Evolutionary conservation across 2,113 vertebrate genomes (phyloP), one percentile per base, ranked within the genome.

Genomic region (Vulpes lagopus): DNA sequence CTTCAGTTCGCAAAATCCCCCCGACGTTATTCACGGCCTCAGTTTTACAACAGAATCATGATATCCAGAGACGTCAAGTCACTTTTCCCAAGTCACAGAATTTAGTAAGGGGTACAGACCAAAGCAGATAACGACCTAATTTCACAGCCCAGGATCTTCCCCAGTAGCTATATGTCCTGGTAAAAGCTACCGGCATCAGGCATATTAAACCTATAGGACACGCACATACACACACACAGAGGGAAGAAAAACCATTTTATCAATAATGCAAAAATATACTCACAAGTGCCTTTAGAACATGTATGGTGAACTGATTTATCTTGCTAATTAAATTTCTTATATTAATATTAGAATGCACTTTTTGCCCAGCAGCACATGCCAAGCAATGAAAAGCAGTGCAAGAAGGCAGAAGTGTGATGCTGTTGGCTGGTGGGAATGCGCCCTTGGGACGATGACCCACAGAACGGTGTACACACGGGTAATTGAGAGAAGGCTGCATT

Each of bases 261-360:
- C 53, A 93, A 10, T 95, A 95, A 96, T 60, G 16, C 43, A 86
- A 80, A 80, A 92, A 64, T 32, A 76, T 57, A 71, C 43, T 78
- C 67, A 51, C 20, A 94, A 84, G n/a, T 94, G 12, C 8, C 35
- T 93, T 91, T 82, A 32, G 38, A 97, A 67, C 22, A 69, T 87
- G 64, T 30, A 60, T 55, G 59, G 5, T 57, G 65, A 91, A 84
- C 27, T 91, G 55, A 80, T 95, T 93, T 97, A 93, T 81, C 81
- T 73, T 89, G 27, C 51, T 92, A 90, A 97, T 92, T 95, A 82
- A 81, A 19, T 88, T 92, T 79, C 11, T 90, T 30, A 78, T 90
- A n/a, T 25, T 90, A 60, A 59, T 96, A 89, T 92, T 89, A 35
- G 83, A 76, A 91, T 43, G 9, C 5, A 1, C 67, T 73, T 81